phyloP scores from a whole-genome alignment of 2,888 invertebrate species.

The Himalopsyche japonica region DNA sequence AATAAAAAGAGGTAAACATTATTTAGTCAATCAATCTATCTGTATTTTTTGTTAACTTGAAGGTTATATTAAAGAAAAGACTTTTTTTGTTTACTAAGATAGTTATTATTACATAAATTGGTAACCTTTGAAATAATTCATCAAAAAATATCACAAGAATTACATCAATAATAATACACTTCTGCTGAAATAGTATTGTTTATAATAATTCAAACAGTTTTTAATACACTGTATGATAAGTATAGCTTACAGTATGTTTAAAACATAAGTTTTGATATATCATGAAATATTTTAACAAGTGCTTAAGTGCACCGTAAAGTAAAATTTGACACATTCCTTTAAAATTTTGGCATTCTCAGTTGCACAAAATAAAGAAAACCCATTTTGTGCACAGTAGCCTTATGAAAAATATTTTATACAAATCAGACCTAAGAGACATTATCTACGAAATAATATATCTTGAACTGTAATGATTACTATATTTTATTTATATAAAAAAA shows the following conservation, averaged over 20 bases:
- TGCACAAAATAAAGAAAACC: too few relatives aligned
- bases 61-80: background rate
- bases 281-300: background rate
- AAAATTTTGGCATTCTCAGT: background rate
- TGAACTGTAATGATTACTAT: too few relatives aligned
- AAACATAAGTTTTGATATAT: background rate
- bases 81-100: background rate
- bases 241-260: background rate
- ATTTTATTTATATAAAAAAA: too few relatives aligned
- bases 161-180: background rate
- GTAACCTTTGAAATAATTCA: background rate
- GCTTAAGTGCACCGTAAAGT: background rate
- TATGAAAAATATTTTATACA: too few relatives aligned
- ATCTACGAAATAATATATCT: too few relatives aligned
- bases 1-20: too few relatives aligned
- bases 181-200: background rate
- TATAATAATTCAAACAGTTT: background rate
- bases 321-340: background rate
- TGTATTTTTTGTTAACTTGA: too few relatives aligned
- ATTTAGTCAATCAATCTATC: too few relatives aligned
- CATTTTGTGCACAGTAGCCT: too few relatives aligned
- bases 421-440: too few relatives aligned
- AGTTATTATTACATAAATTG: slow-evolving; percentile 1
- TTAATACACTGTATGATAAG: background rate
- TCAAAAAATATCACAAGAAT: background rate